Percentiles rank a stretch among this genome's conserved stretches.
phyloP scores from a whole-genome alignment of 2,888 invertebrate genomes.

The Proisotoma minuta region DNA sequence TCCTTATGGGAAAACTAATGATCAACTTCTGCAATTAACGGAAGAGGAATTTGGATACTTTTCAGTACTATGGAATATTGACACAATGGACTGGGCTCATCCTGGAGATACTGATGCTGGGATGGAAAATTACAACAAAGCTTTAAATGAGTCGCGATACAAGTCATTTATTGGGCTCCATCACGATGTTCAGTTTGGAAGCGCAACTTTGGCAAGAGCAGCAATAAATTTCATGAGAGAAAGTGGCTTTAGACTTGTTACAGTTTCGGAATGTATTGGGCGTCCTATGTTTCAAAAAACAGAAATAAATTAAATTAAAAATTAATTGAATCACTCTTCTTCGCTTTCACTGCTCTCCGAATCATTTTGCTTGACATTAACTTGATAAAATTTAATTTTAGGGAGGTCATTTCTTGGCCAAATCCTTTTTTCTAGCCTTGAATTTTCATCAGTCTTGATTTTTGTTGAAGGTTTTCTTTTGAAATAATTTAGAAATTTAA shows the following conservation, averaged over 20 bases:
- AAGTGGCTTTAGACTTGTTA: conserved; percentile 24
- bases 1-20: conserved; percentile 17
- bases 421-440: too few relatives aligned
- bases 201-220: conserved; percentile 6
- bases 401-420: too few relatives aligned
- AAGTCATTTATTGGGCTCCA: conserved; percentile 25
- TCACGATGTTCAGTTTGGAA: conserved; percentile 16
- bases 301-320: too few relatives aligned
- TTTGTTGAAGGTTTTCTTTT: too few relatives aligned
- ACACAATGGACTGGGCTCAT: conserved; percentile 6
- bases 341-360: too few relatives aligned
- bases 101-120: not conserved
- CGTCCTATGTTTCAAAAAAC: conserved; percentile 9
- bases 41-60: conserved; percentile 7
- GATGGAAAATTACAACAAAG: conserved; percentile 2
- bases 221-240: conserved; percentile 20
- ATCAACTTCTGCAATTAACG: conserved; percentile 5
- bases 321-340: too few relatives aligned
- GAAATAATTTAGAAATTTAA: too few relatives aligned
- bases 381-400: too few relatives aligned
- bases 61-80: conserved; percentile 14
- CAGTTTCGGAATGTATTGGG: conserved; percentile 27
- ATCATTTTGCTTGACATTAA: too few relatives aligned
- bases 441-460: too few relatives aligned
- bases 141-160: not conserved